These are phyloP conservation scores for Drosophila ercepeae DNA, from an alignment of 1,140 invertebrate species.

Conservation along the genomic window DNA sequence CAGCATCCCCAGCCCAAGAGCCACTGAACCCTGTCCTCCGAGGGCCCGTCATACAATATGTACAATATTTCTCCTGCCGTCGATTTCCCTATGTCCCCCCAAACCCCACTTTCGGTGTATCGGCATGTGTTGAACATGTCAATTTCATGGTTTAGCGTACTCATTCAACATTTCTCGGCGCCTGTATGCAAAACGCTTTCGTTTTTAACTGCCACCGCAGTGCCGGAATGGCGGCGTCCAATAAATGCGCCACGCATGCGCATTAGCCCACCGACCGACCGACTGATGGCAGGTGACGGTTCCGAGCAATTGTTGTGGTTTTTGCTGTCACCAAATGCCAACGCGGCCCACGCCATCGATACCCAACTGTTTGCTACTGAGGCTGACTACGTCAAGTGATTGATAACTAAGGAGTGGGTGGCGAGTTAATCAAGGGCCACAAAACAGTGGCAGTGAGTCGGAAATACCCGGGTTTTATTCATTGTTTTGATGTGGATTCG, in stretches of 20 bases:
- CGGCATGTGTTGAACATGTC: slow-evolving; percentile 50
- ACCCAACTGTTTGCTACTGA: slow-evolving; percentile 16
- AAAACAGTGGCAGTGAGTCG: slow-evolving; percentile 10
- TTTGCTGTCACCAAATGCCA: slow-evolving; percentile 54
- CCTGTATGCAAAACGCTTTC: slow-evolving; percentile 68
- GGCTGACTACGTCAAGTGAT: slow-evolving; percentile 49
- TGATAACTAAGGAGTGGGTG: slow-evolving; percentile 33
- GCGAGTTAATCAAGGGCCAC: slow-evolving; percentile 9
- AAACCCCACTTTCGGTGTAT: not conserved
- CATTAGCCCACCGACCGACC: slow-evolving; percentile 23
- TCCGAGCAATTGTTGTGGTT: not conserved
- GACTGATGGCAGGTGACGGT: slow-evolving; percentile 14
- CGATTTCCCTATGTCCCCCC: slow-evolving; percentile 7
- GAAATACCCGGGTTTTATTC: slow-evolving; percentile 30
- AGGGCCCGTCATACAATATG: slow-evolving; percentile 34
- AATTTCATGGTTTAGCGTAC: slow-evolving; percentile 59
- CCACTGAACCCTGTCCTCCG: slow-evolving; percentile 47
- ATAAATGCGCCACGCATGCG: slow-evolving; percentile 58
- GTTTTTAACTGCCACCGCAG: slow-evolving; percentile 44
- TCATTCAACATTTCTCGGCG: slow-evolving; percentile 41
- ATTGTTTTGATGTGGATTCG: not conserved
- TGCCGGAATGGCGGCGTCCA: not conserved
- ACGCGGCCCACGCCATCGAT: slow-evolving; percentile 38
- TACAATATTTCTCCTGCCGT: slow-evolving; percentile 23
- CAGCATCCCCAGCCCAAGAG: slow-evolving; percentile 42